A percentile compares a stretch with the other conserved stretches of the same genome.
These are phyloP conservation scores for Pemphredon lugubris DNA, from an alignment of 2,888 invertebrate genomes.

Conservation along the genomic window DNA sequence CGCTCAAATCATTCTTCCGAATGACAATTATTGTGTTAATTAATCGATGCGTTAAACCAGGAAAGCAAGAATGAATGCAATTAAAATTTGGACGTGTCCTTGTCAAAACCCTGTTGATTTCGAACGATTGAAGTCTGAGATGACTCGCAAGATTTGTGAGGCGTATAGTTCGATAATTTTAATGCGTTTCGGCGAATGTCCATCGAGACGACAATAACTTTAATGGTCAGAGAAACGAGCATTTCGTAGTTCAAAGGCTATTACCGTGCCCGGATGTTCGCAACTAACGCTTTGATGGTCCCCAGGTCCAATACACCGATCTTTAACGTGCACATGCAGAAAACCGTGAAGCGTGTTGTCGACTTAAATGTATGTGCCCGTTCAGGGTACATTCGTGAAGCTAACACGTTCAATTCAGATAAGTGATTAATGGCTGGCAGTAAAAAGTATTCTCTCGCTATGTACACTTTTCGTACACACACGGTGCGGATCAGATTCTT, in stretches of 20 bases:
- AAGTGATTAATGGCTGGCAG: conserved; percentile 14
- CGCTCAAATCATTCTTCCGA: not conserved
- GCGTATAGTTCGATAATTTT: not conserved
- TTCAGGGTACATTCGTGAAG: conserved; percentile 5
- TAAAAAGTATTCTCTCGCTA: conserved; percentile 13
- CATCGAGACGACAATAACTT: conserved; percentile 33
- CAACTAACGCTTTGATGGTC: conserved; percentile 62
- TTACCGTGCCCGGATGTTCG: conserved; percentile 65
- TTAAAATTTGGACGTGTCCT: too few species aligned
- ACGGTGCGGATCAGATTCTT: too few species aligned
- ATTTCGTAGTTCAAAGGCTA: conserved; percentile 60
- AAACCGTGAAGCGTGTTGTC: conserved; percentile 8
- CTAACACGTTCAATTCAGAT: conserved; percentile 32
- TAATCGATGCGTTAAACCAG: conserved; percentile 8
- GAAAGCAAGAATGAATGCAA: conserved; percentile 27
- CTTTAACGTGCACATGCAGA: conserved; percentile 11
- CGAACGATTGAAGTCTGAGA: too few species aligned
- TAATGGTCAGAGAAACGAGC: conserved; percentile 33
- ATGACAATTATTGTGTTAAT: not conserved
- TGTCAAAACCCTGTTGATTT: too few species aligned
- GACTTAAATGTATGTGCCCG: conserved; percentile 1
- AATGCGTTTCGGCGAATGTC: not conserved
- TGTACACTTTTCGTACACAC: conserved; percentile 3
- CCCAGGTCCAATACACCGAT: conserved; percentile 29
- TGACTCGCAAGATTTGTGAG: too few species aligned